These are phyloP conservation scores for Camponotus vicinus DNA, from an alignment of 1,140 invertebrate genomes.

Conservation along the genomic window DNA sequence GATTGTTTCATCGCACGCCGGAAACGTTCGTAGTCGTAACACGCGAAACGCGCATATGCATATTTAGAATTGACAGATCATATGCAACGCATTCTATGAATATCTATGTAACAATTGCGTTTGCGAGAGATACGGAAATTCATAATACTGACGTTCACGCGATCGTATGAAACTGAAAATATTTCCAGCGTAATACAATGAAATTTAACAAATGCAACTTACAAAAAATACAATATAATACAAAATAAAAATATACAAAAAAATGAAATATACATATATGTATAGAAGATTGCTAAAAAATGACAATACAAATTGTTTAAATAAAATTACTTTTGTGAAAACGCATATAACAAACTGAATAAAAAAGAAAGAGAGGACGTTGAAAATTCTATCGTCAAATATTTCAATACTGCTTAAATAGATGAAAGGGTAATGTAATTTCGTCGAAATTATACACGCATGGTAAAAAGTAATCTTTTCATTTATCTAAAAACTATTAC, in stretches of 20 bases:
- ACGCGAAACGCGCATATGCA: conserved; percentile 4
- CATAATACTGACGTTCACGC: conserved; percentile 21
- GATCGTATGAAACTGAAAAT: not conserved
- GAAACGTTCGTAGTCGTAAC: conserved; percentile 37
- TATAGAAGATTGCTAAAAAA: not conserved
- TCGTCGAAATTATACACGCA: not conserved
- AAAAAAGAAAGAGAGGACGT: not conserved
- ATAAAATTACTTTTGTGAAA: not conserved
- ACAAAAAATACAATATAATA: not conserved
- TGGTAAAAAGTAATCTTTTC: not conserved
- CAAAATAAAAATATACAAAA: too few relatives aligned
- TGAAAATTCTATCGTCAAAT: not conserved
- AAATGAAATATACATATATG: not conserved
- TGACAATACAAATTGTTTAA: not conserved
- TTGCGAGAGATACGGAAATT: conserved; percentile 46
- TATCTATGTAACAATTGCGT: conserved; percentile 18
- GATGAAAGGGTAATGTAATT: not conserved
- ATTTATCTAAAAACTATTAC: not conserved
- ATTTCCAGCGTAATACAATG: not conserved
- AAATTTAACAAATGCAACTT: conserved; percentile 7
- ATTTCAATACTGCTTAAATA: not conserved
- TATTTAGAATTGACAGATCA: conserved; percentile 53
- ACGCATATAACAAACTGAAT: not conserved
- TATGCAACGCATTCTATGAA: conserved; percentile 6
- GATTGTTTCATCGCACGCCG: conserved; percentile 46